A percentile compares a stretch with the other conserved stretches of the same genome.
phyloP scores from a whole-genome alignment of 2,797 vertebrate species.

The Petrocephalus sullivani region DNA sequence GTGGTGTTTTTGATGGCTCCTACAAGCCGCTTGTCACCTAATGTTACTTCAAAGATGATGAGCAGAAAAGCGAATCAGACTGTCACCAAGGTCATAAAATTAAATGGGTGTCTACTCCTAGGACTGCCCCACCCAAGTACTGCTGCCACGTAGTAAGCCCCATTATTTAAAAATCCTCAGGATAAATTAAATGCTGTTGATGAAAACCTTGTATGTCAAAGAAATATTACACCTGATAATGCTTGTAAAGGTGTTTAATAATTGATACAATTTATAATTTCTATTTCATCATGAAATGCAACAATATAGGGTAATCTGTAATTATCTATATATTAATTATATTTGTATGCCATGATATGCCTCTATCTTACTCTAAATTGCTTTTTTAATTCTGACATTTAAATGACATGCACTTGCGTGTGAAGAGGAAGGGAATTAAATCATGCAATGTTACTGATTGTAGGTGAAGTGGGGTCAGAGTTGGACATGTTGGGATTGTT shows the following conservation, averaged over 20 bases:
- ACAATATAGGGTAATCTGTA: background rate
- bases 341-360: background rate
- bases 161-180: conserved; percentile 21
- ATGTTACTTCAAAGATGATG: conserved; percentile 39
- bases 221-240: background rate
- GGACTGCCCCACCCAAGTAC: background rate
- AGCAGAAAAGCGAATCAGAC: conserved; percentile 42
- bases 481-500: background rate
- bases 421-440: background rate
- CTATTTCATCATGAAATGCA: background rate
- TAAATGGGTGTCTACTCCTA: background rate
- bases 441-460: background rate
- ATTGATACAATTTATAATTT: background rate
- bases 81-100: conserved; percentile 47
- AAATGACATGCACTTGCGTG: background rate
- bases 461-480: background rate
- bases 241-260: background rate
- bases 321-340: background rate
- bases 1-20: background rate
- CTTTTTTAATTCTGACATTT: background rate
- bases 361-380: background rate
- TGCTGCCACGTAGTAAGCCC: background rate
- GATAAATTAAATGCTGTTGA: conserved; percentile 13
- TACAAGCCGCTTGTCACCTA: conserved; percentile 20
- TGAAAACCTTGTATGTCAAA: background rate